Evolutionary conservation across 1,140 invertebrate species (phyloP).

Genomic region (Drosophila kurseongensis): DNA sequence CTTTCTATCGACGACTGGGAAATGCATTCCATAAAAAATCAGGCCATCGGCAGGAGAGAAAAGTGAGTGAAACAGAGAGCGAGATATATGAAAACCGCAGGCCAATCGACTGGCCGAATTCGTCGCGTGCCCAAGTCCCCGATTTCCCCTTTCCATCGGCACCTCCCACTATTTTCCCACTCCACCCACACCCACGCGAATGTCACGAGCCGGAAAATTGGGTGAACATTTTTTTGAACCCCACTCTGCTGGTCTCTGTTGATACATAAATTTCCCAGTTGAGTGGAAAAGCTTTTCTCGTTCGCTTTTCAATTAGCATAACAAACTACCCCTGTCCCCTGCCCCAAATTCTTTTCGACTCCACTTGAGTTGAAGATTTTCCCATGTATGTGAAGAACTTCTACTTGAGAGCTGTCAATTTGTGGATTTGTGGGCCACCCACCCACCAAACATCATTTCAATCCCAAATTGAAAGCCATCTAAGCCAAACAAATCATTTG

Average conservation of each 20-base stretch:
- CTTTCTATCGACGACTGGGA: slow-evolving; percentile 48
- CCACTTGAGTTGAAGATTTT: slow-evolving; percentile 25
- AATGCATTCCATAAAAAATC: slow-evolving; percentile 48
- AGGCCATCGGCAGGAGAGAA: slow-evolving; percentile 29
- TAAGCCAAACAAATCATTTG: slow-evolving; percentile 61
- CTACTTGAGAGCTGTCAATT: slow-evolving; percentile 28
- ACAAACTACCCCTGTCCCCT: slow-evolving; percentile 55
- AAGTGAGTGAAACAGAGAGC: slow-evolving; percentile 12
- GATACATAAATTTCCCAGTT: slow-evolving; percentile 65
- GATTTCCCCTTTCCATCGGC: slow-evolving; percentile 4
- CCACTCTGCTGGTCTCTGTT: slow-evolving; percentile 20
- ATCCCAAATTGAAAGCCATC: slow-evolving; percentile 20
- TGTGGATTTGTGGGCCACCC: slow-evolving; percentile 45
- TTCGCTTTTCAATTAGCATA: slow-evolving; percentile 75
- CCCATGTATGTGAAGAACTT: slow-evolving; percentile 5
- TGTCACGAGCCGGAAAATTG: slow-evolving; percentile 74
- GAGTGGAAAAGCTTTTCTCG: slow-evolving; percentile 57
- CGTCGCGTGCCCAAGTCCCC: slow-evolving; percentile 60
- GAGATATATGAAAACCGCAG: slow-evolving; percentile 22
- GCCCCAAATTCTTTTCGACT: slow-evolving; percentile 1
- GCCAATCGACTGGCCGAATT: slow-evolving; percentile 16
- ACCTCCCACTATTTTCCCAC: slow-evolving; percentile 18
- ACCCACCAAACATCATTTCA: slow-evolving; percentile 38
- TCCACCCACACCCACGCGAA: slow-evolving; percentile 56
- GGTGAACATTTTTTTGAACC: slow-evolving; percentile 66